These are phyloP conservation scores for Pelecanoides urinatrix DNA, from an alignment of 2,113 vertebrate genomes.

Conservation along the genomic window DNA sequence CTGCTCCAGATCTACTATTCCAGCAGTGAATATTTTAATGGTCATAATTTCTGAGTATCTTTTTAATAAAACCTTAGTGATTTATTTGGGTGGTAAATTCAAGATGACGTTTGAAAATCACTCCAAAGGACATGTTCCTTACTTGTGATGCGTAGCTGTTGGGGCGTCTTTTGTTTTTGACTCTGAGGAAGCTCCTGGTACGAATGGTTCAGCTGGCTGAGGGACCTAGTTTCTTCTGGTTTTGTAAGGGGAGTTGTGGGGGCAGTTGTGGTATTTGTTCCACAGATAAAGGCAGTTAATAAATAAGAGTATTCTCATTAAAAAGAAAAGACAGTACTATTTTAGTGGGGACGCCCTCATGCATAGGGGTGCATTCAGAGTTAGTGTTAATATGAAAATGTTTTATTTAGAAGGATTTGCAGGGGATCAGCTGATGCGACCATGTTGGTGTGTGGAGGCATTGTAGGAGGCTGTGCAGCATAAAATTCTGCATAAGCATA, in stretches of 20 bases:
- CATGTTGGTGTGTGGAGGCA: rapidly evolving
- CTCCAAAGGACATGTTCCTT: rapidly evolving
- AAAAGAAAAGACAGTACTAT: not conserved
- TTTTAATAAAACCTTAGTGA: not conserved
- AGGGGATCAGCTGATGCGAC: not conserved
- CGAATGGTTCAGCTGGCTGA: not conserved
- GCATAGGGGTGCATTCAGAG: not conserved
- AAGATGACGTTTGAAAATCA: not conserved
- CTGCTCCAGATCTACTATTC: not conserved
- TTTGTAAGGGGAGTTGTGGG: not conserved
- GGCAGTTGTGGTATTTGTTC: not conserved
- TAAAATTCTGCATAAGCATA: not conserved
- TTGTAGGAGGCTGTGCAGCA: not conserved
- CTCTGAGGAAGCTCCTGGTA: not conserved
- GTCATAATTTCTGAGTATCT: not conserved
- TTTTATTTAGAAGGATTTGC: not conserved
- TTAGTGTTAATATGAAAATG: not conserved
- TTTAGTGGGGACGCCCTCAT: not conserved
- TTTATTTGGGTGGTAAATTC: not conserved
- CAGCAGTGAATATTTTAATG: not conserved
- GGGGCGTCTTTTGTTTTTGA: not conserved
- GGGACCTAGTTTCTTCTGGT: not conserved
- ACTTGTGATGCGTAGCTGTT: not conserved
- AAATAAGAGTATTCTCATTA: not conserved
- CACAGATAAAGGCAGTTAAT: not conserved